Percentiles rank a stretch among this genome's conserved stretches.
These are phyloP conservation scores for Hydrochoerus hydrochaeris DNA, from an alignment of 2,113 vertebrate genomes.

Conservation along the genomic window DNA sequence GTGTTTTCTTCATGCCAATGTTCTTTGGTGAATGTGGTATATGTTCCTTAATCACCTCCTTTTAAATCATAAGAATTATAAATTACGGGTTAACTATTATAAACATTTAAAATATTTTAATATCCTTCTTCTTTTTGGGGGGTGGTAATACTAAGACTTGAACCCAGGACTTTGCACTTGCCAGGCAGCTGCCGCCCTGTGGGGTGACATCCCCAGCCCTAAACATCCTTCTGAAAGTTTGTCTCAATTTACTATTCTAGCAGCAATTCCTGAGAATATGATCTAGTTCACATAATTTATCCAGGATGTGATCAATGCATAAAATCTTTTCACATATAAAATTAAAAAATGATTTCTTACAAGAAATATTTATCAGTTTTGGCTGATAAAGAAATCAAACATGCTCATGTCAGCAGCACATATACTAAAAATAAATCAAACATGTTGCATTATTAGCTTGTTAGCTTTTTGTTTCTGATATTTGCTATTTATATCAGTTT, in stretches of 20 bases:
- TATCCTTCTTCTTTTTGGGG: background rate
- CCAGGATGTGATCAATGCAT: background rate
- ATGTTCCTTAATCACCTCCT: background rate
- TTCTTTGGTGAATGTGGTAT: background rate
- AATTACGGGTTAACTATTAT: background rate
- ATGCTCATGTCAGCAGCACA: no score
- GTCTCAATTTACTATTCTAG: background rate
- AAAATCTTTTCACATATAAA: background rate
- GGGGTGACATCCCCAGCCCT: no score
- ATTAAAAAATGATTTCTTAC: background rate
- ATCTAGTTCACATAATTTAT: background rate
- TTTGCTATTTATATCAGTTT: background rate
- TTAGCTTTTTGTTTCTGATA: background rate
- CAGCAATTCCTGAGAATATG: background rate
- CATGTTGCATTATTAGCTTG: background rate
- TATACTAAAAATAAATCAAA: background rate
- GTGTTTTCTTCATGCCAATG: background rate
- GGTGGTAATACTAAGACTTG: no score
- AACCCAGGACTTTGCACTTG: no score
- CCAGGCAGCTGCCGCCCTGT: no score
- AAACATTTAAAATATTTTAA: background rate
- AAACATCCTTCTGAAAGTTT: background rate
- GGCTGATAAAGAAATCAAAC: background rate
- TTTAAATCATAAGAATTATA: background rate
- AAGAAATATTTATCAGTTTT: background rate